These are phyloP conservation scores for Sebastes goodei DNA, from an alignment of 2,797 vertebrate genomes.

Conservation along the genomic window DNA sequence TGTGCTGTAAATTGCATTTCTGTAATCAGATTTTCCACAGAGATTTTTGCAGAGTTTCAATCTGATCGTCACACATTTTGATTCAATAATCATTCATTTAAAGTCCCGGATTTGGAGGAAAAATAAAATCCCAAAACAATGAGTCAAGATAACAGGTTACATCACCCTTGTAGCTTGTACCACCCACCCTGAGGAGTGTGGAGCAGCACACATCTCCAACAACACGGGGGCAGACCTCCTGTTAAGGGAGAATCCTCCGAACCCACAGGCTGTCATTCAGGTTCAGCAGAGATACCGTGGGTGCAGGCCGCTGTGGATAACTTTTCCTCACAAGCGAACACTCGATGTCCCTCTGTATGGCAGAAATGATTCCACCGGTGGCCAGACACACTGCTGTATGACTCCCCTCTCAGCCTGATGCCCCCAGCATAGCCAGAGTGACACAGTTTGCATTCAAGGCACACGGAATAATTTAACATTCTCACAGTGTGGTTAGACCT, in stretches of 20 bases:
- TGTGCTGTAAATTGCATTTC: not conserved
- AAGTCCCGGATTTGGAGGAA: not conserved
- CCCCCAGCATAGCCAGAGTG: not conserved
- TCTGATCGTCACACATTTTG: not conserved
- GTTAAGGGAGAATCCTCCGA: not conserved
- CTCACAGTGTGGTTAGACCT: not conserved
- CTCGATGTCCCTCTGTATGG: not conserved
- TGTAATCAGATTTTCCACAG: not conserved
- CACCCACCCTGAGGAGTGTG: not conserved
- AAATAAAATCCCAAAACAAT: not conserved
- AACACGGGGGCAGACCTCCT: not conserved
- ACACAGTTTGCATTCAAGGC: conserved; percentile 16
- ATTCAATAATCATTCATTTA: not conserved
- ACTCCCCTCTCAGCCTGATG: not conserved
- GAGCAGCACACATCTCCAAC: not conserved
- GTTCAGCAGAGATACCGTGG: conserved; percentile 8
- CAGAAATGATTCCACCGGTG: not conserved
- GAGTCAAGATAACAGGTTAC: not conserved
- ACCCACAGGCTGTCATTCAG: not conserved
- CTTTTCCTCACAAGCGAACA: not conserved
- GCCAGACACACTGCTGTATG: not conserved
- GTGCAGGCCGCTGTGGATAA: not conserved
- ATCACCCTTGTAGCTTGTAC: not conserved
- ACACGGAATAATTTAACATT: conserved; percentile 6
- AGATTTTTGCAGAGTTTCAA: not conserved